Percentiles rank a stretch among this genome's conserved stretches.
These are phyloP conservation scores for Neodiprion fabricii DNA, from an alignment of 1,140 invertebrate genomes.

Conservation along the genomic window DNA sequence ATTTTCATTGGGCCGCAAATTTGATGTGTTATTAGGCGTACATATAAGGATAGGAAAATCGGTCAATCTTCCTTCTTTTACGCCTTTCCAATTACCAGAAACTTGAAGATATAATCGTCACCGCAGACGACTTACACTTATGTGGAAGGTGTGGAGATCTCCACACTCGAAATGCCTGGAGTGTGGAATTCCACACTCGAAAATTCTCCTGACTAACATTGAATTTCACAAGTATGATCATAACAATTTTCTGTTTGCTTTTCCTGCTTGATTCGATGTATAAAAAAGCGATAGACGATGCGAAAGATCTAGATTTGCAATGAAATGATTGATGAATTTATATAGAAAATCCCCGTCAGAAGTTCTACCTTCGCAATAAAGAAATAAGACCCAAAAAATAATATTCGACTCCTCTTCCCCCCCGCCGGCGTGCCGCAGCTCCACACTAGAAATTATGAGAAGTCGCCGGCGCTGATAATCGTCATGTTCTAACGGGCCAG, in stretches of 20 bases:
- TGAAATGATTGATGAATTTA: constrained; percentile 15
- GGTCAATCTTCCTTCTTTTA: too few relatives aligned
- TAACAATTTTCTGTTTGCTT: too few relatives aligned
- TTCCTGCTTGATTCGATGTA: too few relatives aligned
- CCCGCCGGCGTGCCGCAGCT: neutral
- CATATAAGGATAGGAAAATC: too few relatives aligned
- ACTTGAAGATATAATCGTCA: too few relatives aligned
- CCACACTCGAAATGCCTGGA: neutral
- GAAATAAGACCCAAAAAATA: neutral
- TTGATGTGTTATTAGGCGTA: too few relatives aligned
- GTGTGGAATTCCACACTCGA: constrained; percentile 3
- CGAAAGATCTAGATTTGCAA: neutral
- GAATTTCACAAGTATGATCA: neutral
- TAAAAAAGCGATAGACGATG: too few relatives aligned
- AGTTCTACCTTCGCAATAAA: neutral
- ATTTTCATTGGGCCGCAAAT: too few relatives aligned
- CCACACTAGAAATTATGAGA: neutral
- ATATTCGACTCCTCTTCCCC: neutral
- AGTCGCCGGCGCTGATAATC: neutral
- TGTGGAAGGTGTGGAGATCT: neutral
- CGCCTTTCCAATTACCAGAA: too few relatives aligned
- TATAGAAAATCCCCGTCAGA: neutral
- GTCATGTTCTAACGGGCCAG: too few relatives aligned
- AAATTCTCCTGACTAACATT: neutral
- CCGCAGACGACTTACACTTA: neutral